Percentiles rank a stretch among this genome's conserved stretches.
These are phyloP conservation scores for Drosophila persimilis DNA, from an alignment of 1,140 invertebrate species.

Conservation along the genomic window DNA sequence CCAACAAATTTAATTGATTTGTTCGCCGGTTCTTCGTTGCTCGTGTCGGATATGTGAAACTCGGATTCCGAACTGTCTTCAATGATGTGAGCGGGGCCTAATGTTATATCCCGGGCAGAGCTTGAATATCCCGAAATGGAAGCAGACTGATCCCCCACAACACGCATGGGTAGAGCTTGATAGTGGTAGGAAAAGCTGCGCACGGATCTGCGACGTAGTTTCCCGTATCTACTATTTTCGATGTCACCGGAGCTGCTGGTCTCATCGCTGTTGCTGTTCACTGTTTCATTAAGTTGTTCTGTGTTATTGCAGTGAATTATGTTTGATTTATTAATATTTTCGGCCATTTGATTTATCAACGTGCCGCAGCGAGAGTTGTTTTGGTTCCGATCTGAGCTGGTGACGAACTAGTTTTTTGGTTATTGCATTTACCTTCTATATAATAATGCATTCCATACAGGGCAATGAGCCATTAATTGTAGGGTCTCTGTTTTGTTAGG, in stretches of 20 bases:
- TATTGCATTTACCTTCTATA: too few species aligned
- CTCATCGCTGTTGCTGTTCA: conserved; percentile 1
- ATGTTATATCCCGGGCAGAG: conserved; percentile 43
- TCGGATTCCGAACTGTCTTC: conserved; percentile 59
- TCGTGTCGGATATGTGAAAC: conserved; percentile 64
- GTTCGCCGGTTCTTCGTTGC: conserved; percentile 47
- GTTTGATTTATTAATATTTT: conserved; percentile 5
- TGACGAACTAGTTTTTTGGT: conserved; percentile 11
- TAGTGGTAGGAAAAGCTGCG: conserved; percentile 35
- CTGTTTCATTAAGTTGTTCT: background rate
- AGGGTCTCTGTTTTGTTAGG: background rate
- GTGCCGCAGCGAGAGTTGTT: conserved; percentile 23
- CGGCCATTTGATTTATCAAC: conserved; percentile 32
- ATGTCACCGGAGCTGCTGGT: conserved; percentile 38
- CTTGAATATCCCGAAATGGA: conserved; percentile 1
- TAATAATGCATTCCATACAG: too few species aligned
- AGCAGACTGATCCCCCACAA: conserved; percentile 20
- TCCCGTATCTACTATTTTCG: conserved; percentile 37
- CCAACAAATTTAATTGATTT: conserved; percentile 37
- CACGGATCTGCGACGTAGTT: conserved; percentile 36
- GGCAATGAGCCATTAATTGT: background rate
- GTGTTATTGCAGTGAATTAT: background rate
- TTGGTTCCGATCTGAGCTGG: conserved; percentile 22
- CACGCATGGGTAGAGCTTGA: conserved; percentile 44
- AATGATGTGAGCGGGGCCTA: conserved; percentile 43